phyloP scores from a whole-genome alignment of 1,140 invertebrate species.

The Zaprionus taronus region DNA sequence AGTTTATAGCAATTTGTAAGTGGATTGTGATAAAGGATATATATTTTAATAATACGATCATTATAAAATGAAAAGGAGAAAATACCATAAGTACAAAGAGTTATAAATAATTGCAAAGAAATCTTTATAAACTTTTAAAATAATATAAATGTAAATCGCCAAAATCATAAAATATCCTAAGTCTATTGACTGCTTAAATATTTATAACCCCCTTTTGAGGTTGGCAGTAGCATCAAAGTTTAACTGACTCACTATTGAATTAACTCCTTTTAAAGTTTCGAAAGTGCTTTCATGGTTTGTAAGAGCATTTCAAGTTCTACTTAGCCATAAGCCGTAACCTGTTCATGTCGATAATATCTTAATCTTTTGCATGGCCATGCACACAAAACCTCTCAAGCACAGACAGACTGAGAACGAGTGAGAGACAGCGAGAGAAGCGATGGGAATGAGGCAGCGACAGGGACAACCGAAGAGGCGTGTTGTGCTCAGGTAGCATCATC shows the following conservation, averaged over 20 bases:
- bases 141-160: too few relatives aligned
- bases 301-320: conserved; percentile 29
- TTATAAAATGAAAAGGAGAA: too few relatives aligned
- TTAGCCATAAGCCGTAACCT: not conserved
- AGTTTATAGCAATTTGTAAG: not conserved
- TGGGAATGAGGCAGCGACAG: not conserved
- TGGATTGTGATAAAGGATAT: not conserved
- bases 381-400: conserved; percentile 23
- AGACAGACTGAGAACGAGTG: not conserved
- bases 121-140: too few relatives aligned
- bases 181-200: too few relatives aligned
- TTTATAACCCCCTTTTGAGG: too few relatives aligned
- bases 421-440: not conserved
- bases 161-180: too few relatives aligned
- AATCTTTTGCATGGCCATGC: conserved; percentile 43
- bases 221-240: too few relatives aligned
- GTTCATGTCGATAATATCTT: conserved; percentile 45
- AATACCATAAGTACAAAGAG: too few relatives aligned
- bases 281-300: not conserved
- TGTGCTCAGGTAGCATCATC: conserved; percentile 34
- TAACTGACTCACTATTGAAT: too few relatives aligned
- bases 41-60: not conserved
- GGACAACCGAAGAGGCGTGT: conserved; percentile 7
- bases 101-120: not conserved
- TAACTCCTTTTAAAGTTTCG: not conserved